Evolutionary conservation across 2,113 vertebrate species (phyloP).

Genomic region (Ceyx melanurus): DNA sequence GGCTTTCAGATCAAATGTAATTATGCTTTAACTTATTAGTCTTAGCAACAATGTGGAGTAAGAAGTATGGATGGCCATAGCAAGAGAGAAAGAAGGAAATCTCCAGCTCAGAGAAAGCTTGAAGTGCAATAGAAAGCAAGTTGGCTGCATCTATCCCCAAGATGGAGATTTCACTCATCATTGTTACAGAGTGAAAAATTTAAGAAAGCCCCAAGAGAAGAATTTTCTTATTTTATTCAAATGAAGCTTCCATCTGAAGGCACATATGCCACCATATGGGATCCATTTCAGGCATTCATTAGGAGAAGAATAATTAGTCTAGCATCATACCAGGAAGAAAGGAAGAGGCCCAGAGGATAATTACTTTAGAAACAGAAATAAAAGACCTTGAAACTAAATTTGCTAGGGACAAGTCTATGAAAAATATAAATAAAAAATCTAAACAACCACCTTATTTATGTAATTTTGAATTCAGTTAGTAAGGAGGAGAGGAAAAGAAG

Average conservation of each 20-base stretch:
- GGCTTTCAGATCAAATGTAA: neutral
- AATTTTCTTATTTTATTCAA: conserved; percentile 80
- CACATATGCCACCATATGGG: conserved; percentile 80
- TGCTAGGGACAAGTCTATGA: conserved; percentile 69
- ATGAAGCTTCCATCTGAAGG: conserved; percentile 75
- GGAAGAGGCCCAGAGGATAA: conserved; percentile 80
- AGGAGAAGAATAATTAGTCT: conserved; percentile 81
- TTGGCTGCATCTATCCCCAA: conserved; percentile 48
- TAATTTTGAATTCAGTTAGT: conserved; percentile 65
- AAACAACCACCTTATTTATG: conserved; percentile 29
- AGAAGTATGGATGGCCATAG: neutral
- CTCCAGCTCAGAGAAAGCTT: conserved; percentile 11
- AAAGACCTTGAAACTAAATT: conserved; percentile 80
- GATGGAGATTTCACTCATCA: conserved; percentile 71
- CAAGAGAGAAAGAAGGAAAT: neutral
- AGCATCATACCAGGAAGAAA: conserved; percentile 72
- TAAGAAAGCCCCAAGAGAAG: conserved; percentile 72
- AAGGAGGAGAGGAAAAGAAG: conserved; percentile 37
- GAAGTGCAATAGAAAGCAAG: conserved; percentile 17
- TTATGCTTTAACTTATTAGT: neutral
- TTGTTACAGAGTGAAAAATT: conserved; percentile 74
- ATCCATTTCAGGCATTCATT: conserved; percentile 81
- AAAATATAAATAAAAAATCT: conserved; percentile 34
- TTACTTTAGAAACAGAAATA: conserved; percentile 78
- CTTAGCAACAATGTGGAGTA: neutral